Base-by-base conservation (phyloP, 2,888 invertebrate genomes). In the Vesta saturnalis region DNA sequence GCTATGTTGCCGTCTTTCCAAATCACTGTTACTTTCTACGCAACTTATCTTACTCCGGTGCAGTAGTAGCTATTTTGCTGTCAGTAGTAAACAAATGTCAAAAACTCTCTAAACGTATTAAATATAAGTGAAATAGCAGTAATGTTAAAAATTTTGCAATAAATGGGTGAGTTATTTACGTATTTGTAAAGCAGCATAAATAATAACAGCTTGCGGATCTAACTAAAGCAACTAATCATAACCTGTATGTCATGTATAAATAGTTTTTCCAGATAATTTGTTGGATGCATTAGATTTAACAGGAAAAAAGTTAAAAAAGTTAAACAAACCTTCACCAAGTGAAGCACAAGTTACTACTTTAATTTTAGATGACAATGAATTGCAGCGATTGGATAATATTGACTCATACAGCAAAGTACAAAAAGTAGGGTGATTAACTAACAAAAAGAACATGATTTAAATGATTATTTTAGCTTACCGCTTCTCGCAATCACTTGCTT, bases 351-450 rank as follows among this genome's bases (percentile, higher is more conserved):
- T 92, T 78, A 90, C 89, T 70, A 89, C 89, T 75, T 86, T 95
- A 76, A 90, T 93, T 76, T 86, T 94, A 60, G 94, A 96, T 81
- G 93, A 94, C 80, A 96, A 96, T 86, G 94, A 94, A 81, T 85
- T 96, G 70, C 93, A 94, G 79, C 90, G 94, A 77, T 87, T 96
- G 77, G 96, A 96, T 83, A 94, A 94, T 84, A 89, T 96, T 74
- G 95, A 95, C 78, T 90, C 92, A 22, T 95, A 92, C 83, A 87
- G 87, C 65, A 90, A 91, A 80, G 87, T 96, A 60, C 91, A 92
- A 84, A 92, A 90, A 86, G 94, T 94, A 86, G 61, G 56, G 8
- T 3, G 23, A 30, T 15, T 1, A 10, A 14, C 23, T 12, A 4
- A 3, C n/a, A 35, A 35, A 5, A n/a, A 4, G 18, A 12, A 54